phyloP scores from a whole-genome alignment of 2,888 invertebrate genomes.

The Automeris io region DNA sequence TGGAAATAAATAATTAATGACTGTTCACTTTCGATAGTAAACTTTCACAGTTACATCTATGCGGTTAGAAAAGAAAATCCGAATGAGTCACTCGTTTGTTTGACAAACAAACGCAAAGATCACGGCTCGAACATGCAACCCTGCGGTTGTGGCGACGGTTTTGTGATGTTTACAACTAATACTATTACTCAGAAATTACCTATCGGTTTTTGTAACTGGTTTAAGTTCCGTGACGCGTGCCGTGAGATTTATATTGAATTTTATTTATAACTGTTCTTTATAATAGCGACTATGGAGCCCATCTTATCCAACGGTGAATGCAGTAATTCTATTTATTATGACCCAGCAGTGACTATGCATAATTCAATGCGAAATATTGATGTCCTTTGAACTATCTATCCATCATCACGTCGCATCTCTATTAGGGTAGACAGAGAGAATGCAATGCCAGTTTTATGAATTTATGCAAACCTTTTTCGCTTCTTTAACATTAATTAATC shows the following conservation, averaged over 20 bases:
- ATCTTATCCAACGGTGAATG: too few species aligned
- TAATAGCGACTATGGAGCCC: too few species aligned
- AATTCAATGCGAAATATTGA: too few species aligned
- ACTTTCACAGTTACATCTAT: constrained; percentile 3
- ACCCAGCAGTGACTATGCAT: too few species aligned
- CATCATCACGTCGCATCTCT: too few species aligned
- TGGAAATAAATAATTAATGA: not conserved
- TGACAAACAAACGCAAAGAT: constrained; percentile 8
- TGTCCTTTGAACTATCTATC: too few species aligned
- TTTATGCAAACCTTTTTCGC: too few species aligned
- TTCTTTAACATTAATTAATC: too few species aligned
- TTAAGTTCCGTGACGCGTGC: constrained; percentile 5
- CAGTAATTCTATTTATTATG: too few species aligned
- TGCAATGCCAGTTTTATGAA: too few species aligned
- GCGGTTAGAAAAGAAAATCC: constrained; percentile 10
- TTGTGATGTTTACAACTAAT: constrained; percentile 7
- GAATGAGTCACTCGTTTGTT: constrained; percentile 13
- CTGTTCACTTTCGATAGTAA: not conserved
- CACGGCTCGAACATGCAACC: constrained; percentile 5
- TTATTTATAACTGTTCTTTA: not conserved
- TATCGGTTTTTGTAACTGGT: constrained; percentile 4
- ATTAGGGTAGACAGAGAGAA: too few species aligned
- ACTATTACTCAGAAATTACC: not conserved
- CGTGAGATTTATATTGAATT: constrained; percentile 1
- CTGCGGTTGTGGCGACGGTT: not conserved